A percentile compares a stretch with the other conserved stretches of the same genome.
Evolutionary conservation across 2,888 invertebrate genomes (phyloP).

Genomic region (Ramazzottius varieornatus): DNA sequence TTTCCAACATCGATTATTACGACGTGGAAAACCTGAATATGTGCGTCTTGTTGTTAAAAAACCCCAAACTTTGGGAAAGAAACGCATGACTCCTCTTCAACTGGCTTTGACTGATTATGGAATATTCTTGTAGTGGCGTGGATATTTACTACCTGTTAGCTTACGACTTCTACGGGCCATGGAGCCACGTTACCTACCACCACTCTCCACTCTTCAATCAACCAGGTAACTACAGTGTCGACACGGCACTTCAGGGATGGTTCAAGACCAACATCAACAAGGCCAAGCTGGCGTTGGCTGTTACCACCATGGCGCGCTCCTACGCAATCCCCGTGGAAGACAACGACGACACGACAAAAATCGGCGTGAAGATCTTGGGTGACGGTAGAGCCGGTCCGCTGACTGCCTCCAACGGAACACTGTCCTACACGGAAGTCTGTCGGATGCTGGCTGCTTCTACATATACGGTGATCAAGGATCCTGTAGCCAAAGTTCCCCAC

Average conservation of each 20-base stretch:
- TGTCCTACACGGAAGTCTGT: background rate
- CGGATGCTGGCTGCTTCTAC: background rate
- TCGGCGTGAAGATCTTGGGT: background rate
- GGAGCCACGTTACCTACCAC: background rate
- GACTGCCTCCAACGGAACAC: background rate
- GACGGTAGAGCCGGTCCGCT: background rate
- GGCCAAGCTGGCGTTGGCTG: background rate
- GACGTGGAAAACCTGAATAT: background rate
- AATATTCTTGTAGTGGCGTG: background rate
- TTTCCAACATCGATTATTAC: conserved; percentile 1
- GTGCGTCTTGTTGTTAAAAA: no score
- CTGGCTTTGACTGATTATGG: background rate
- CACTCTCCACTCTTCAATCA: background rate
- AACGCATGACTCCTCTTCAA: background rate
- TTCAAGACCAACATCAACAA: background rate
- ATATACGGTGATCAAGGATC: background rate
- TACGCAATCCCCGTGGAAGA: background rate
- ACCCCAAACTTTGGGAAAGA: no score
- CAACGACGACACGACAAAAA: background rate
- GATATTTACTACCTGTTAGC: background rate
- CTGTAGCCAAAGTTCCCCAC: background rate
- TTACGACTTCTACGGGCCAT: background rate
- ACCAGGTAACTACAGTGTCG: background rate
- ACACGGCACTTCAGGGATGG: background rate
- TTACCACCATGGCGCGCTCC: background rate